Evolutionary conservation across 1,140 invertebrate species (phyloP).

Genomic region (Xylocopa sonorina): DNA sequence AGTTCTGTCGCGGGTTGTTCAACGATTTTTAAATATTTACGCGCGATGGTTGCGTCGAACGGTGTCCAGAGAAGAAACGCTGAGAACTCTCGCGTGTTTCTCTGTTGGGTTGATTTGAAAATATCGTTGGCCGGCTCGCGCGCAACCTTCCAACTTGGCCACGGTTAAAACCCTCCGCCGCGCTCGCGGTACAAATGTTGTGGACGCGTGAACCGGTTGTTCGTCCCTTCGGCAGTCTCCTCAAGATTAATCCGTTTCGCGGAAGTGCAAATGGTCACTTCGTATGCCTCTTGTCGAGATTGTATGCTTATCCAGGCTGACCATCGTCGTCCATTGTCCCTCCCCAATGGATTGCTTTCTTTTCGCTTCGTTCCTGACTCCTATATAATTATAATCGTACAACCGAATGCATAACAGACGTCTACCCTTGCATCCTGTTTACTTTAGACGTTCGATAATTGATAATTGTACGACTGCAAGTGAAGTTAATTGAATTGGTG

Average conservation of each 20-base stretch:
- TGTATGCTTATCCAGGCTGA: conserved; percentile 34
- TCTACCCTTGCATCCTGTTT: too few relatives aligned
- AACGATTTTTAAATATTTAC: too few relatives aligned
- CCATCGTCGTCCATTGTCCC: conserved; percentile 29
- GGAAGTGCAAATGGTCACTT: conserved; percentile 63
- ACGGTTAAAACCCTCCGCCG: conserved; percentile 14
- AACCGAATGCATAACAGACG: too few relatives aligned
- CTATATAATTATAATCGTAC: background rate
- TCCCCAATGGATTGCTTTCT: background rate
- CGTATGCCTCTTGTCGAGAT: conserved; percentile 38
- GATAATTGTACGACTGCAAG: too few relatives aligned
- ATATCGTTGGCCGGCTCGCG: background rate
- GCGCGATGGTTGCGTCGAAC: too few relatives aligned
- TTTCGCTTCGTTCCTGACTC: background rate
- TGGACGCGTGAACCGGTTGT: conserved; percentile 55
- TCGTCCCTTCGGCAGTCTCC: conserved; percentile 54
- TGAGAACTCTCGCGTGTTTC: background rate
- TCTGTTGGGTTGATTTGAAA: background rate
- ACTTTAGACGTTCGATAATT: background rate
- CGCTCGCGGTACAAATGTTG: conserved; percentile 22
- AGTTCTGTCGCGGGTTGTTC: too few relatives aligned
- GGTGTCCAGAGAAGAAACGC: too few relatives aligned
- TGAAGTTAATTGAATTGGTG: too few relatives aligned
- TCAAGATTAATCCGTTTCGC: conserved; percentile 65
- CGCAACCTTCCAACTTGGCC: background rate